Conservation (phyloP, 2,797 vertebrate genomes). For the Neosilurus hyrtlii region DNA sequence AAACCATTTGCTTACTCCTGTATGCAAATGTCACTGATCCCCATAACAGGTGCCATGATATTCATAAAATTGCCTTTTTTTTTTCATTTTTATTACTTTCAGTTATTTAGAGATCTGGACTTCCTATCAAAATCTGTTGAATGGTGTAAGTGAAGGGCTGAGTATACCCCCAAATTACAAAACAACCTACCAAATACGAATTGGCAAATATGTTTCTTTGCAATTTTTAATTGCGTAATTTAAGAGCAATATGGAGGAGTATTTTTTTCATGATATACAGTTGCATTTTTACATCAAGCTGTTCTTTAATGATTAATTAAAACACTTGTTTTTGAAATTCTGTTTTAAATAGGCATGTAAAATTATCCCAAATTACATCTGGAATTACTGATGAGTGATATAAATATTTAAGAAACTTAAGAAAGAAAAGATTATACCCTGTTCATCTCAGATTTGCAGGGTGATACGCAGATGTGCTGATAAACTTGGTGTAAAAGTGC, state of each 20-base stretch:
- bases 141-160: background rate
- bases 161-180: background rate
- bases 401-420: background rate
- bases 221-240: background rate
- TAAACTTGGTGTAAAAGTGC: constrained; percentile 42
- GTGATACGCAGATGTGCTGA: constrained; percentile 26
- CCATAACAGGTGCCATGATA: no score
- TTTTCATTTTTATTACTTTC: background rate
- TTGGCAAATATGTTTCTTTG: background rate
- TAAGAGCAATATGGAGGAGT: background rate
- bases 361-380: background rate
- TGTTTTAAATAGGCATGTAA: background rate
- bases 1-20: no score
- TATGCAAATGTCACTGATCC: no score
- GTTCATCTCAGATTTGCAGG: background rate
- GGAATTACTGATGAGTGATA: background rate
- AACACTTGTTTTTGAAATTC: background rate
- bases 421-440: background rate
- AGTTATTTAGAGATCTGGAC: background rate
- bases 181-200: background rate
- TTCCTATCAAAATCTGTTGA: background rate
- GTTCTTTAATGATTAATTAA: no score
- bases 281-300: no score
- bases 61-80: no score
- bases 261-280: background rate